Conservation (phyloP, 2,113 vertebrate genomes). For the Pangasianodon hypophthalmus region DNA sequence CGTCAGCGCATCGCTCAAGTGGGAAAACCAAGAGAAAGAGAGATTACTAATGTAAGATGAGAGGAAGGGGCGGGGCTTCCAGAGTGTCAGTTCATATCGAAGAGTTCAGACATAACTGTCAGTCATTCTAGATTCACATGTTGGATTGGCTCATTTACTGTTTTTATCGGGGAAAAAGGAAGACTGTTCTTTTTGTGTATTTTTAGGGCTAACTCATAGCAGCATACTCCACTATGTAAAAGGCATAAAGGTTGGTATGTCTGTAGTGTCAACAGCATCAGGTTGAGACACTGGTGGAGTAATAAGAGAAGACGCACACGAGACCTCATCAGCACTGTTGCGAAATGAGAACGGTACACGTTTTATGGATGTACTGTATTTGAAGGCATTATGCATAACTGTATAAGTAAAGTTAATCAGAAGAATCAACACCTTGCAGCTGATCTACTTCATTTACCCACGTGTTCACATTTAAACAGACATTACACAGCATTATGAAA, state of each 20-base stretch:
- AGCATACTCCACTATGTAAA: not conserved
- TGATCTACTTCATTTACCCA: constrained; percentile 66
- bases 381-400: not conserved
- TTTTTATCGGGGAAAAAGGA: not conserved
- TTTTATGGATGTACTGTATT: not conserved
- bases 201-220: not conserved
- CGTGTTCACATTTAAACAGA: constrained; percentile 67
- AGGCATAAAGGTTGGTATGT: not conserved
- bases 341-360: not conserved
- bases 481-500: constrained; percentile 63
- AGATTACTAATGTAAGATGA: not conserved
- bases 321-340: not conserved
- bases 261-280: not conserved
- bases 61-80: not conserved
- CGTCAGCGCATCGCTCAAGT: not conserved
- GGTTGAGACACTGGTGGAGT: not conserved
- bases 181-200: not conserved
- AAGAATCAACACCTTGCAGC: constrained; percentile 61
- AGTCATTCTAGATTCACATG: not conserved
- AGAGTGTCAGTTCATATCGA: not conserved
- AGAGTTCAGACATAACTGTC: not conserved
- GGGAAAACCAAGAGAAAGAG: not conserved
- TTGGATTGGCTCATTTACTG: not conserved
- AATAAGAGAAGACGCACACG: not conserved
- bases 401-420: constrained; percentile 55